Conservation (phyloP, 2,888 invertebrate species). For the Dendrolimus pini region DNA sequence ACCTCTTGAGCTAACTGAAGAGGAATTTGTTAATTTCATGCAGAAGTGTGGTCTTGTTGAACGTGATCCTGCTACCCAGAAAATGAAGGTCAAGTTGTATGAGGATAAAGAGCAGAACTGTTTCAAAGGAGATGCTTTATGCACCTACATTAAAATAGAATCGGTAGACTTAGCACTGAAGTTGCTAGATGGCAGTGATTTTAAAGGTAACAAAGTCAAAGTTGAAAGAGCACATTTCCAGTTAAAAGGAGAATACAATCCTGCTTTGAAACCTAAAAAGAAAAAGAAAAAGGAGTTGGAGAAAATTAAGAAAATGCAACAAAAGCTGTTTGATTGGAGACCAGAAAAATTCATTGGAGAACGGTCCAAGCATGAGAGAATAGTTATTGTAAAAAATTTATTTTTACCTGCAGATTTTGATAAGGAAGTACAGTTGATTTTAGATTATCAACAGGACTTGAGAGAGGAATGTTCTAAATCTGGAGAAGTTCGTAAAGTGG, state of each 20-base stretch:
- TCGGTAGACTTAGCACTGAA: slow-evolving; percentile 95
- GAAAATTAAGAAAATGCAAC: slow-evolving; percentile 93
- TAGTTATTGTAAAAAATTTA: slow-evolving; percentile 95
- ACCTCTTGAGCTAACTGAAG: slow-evolving; percentile 91
- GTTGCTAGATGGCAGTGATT: slow-evolving; percentile 90
- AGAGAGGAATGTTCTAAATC: slow-evolving; percentile 92
- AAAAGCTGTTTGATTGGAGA: slow-evolving; percentile 97
- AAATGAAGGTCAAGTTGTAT: slow-evolving; percentile 95
- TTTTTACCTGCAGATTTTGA: slow-evolving; percentile 94
- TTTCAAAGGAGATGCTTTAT: slow-evolving; percentile 96
- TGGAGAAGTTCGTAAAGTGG: slow-evolving; percentile 94
- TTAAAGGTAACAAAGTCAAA: slow-evolving; percentile 86
- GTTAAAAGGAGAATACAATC: slow-evolving; percentile 96
- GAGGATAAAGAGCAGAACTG: slow-evolving; percentile 85
- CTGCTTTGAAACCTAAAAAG: slow-evolving; percentile 92
- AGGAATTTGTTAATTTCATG: slow-evolving; percentile 94
- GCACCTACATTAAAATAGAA: slow-evolving; percentile 97
- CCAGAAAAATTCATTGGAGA: slow-evolving; percentile 94
- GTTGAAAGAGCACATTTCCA: slow-evolving; percentile 97
- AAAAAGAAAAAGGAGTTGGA: slow-evolving; percentile 93
- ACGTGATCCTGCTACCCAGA: slow-evolving; percentile 86
- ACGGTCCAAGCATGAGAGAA: slow-evolving; percentile 90
- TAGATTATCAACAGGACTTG: slow-evolving; percentile 94
- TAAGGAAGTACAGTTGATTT: slow-evolving; percentile 89
- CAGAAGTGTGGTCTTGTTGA: slow-evolving; percentile 97